Evolutionary conservation across 2,888 invertebrate genomes (phyloP).

Genomic region (Zaprionus lineosus): DNA sequence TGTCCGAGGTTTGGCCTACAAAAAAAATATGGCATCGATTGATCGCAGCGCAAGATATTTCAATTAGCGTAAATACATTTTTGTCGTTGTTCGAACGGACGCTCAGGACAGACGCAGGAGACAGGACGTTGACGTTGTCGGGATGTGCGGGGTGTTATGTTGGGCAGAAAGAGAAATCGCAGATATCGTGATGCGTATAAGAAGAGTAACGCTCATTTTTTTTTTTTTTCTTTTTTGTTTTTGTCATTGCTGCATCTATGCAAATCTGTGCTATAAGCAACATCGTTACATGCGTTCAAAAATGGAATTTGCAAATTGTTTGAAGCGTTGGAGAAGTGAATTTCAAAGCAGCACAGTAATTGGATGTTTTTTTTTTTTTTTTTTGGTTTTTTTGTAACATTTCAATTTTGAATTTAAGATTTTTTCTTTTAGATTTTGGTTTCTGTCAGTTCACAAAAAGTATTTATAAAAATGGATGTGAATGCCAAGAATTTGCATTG

Average conservation of each 20-base stretch:
- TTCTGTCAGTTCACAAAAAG: not conserved
- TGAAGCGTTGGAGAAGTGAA: not conserved
- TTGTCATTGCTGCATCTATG: too few relatives aligned
- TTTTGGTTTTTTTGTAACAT: not conserved
- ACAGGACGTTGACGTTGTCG: constrained; percentile 3
- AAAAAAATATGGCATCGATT: constrained; percentile 76
- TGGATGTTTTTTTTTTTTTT: not conserved
- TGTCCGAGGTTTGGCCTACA: constrained; percentile 66
- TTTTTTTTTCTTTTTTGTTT: not conserved
- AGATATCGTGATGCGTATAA: constrained; percentile 51
- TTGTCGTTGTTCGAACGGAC: constrained; percentile 61
- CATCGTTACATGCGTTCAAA: constrained; percentile 11
- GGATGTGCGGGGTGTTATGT: constrained; percentile 8
- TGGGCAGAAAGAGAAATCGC: constrained; percentile 67
- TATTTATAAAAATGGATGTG: not conserved
- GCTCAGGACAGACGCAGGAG: constrained; percentile 25
- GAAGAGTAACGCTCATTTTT: too few relatives aligned
- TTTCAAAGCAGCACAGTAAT: too few relatives aligned
- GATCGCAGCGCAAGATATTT: constrained; percentile 78
- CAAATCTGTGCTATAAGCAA: constrained; percentile 30
- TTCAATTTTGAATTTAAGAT: too few relatives aligned
- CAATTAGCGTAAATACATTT: constrained; percentile 79
- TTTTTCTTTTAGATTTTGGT: not conserved
- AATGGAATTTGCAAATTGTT: not conserved
- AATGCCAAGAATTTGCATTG: constrained; percentile 8